These are phyloP conservation scores for Drosophila infuscata DNA, from an alignment of 2,888 invertebrate species.

Conservation along the genomic window DNA sequence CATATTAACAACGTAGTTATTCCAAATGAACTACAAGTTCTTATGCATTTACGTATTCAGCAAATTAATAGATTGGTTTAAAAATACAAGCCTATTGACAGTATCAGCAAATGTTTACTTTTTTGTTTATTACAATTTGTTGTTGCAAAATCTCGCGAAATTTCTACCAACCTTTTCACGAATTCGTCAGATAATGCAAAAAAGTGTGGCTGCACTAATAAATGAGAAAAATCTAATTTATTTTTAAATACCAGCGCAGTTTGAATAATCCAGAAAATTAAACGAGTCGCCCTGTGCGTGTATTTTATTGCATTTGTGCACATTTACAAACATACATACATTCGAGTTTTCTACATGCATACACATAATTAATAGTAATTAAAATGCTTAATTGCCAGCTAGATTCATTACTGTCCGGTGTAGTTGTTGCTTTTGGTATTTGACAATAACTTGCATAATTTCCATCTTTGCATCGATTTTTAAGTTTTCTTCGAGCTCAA, in stretches of 20 bases:
- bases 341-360: neutral
- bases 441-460: constrained; percentile 56
- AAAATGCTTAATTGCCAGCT: constrained; percentile 24
- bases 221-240: neutral
- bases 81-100: neutral
- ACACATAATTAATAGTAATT: neutral
- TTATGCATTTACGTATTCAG: neutral
- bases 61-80: neutral
- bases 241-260: neutral
- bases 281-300: constrained; percentile 23
- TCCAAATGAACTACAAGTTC: neutral
- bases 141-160: constrained; percentile 20
- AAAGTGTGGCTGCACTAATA: constrained; percentile 3
- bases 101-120: neutral
- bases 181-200: constrained; percentile 26
- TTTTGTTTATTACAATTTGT: constrained; percentile 26
- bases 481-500: constrained; percentile 43
- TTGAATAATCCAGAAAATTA: neutral
- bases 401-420: constrained; percentile 47
- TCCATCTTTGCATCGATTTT: constrained; percentile 59
- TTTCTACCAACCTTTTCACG: constrained; percentile 34
- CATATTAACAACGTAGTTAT: constrained; percentile 9
- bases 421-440: constrained; percentile 51
- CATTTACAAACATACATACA: neutral
- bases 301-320: constrained; percentile 1